Evolutionary conservation across 2,888 invertebrate species (phyloP).

Genomic region (Amphimallon solstitiale): DNA sequence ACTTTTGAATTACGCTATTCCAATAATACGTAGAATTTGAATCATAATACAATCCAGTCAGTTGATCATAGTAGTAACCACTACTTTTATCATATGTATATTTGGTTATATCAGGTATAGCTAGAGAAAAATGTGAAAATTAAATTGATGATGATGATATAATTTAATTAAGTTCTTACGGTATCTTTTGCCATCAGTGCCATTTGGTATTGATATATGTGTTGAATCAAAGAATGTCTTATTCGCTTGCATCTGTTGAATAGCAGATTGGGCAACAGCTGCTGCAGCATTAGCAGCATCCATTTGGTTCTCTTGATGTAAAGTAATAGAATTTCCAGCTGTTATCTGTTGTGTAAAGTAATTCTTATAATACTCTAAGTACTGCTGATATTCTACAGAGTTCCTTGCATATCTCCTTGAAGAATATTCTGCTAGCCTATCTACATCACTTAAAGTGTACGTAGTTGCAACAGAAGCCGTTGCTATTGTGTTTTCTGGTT

Average conservation of each 20-base stretch:
- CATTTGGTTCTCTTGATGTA: conserved; percentile 70
- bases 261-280: conserved; percentile 89
- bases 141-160: neutral
- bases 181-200: conserved; percentile 75
- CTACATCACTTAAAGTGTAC: conserved; percentile 74
- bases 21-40: conserved; percentile 96
- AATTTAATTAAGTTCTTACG: conserved; percentile 61
- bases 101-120: conserved; percentile 87
- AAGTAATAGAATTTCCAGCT: conserved; percentile 66
- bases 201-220: conserved; percentile 66
- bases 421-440: conserved; percentile 79
- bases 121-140: conserved; percentile 53
- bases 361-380: conserved; percentile 76
- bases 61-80: conserved; percentile 95
- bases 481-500: conserved; percentile 61
- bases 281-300: conserved; percentile 86
- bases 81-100: conserved; percentile 95
- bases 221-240: conserved; percentile 63
- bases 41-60: conserved; percentile 95
- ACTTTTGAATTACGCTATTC: conserved; percentile 89
- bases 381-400: conserved; percentile 75
- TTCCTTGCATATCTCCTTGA: conserved; percentile 79
- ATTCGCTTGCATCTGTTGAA: conserved; percentile 71
- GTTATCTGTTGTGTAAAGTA: conserved; percentile 76
- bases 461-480: conserved; percentile 61